phyloP scores from a whole-genome alignment of 2,888 invertebrate species.

The Phaonia tiefii region DNA sequence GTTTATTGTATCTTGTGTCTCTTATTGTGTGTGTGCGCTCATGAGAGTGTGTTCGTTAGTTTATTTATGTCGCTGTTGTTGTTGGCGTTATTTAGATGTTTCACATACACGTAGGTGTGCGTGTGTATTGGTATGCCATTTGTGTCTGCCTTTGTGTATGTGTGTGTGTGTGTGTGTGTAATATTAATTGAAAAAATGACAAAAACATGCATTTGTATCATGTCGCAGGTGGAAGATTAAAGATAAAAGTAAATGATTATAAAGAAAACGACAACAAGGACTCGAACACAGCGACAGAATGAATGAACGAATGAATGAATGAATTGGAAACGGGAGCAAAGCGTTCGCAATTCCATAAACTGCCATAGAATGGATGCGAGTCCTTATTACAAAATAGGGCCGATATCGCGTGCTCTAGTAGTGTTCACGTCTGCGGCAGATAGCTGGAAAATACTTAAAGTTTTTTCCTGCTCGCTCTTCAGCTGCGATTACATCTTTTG shows the following conservation, averaged over 20 bases:
- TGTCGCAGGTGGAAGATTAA: constrained; percentile 65
- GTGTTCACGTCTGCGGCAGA: not conserved
- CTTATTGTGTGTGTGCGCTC: constrained; percentile 24
- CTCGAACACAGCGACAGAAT: constrained; percentile 6
- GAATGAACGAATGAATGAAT: not conserved
- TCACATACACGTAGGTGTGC: constrained; percentile 9
- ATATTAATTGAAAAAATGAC: constrained; percentile 67
- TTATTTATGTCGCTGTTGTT: constrained; percentile 17
- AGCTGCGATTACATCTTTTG: constrained; percentile 62
- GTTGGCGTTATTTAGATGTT: constrained; percentile 26
- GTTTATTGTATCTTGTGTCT: not conserved
- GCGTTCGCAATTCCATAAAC: not conserved
- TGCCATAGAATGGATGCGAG: too few relatives aligned
- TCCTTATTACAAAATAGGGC: too few relatives aligned
- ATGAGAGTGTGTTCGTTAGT: constrained; percentile 21
- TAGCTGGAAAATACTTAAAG: constrained; percentile 15
- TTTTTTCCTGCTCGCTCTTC: too few relatives aligned
- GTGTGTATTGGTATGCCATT: constrained; percentile 40
- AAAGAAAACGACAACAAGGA: constrained; percentile 48
- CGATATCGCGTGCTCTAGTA: too few relatives aligned
- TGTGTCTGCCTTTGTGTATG: constrained; percentile 63
- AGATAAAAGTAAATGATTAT: constrained; percentile 65
- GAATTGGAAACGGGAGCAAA: constrained; percentile 6
- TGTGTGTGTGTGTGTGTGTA: constrained; percentile 55
- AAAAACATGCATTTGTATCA: constrained; percentile 57